Percentiles rank a stretch among this genome's conserved stretches.
These are phyloP conservation scores for Macaria notata DNA, from an alignment of 2,888 invertebrate genomes.

Conservation along the genomic window DNA sequence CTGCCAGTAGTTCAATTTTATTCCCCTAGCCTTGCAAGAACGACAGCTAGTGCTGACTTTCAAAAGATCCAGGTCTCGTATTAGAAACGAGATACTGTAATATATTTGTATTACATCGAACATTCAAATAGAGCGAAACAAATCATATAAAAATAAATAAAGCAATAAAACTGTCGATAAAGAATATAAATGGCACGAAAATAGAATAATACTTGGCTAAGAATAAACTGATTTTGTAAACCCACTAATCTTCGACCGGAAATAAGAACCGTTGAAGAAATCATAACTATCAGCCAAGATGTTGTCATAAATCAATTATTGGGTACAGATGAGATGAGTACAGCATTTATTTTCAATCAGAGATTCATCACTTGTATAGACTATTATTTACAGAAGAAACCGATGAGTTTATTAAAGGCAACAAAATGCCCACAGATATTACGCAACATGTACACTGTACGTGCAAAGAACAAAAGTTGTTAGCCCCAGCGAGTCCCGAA, in stretches of 20 bases:
- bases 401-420: too few species aligned
- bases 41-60: constrained; percentile 7
- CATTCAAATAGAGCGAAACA: constrained; percentile 23
- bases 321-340: constrained; percentile 7
- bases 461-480: constrained; percentile 25
- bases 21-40: constrained; percentile 15
- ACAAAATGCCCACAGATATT: too few species aligned
- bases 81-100: constrained; percentile 1
- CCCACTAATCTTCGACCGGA: constrained; percentile 27
- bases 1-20: constrained; percentile 26
- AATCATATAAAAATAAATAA: constrained; percentile 28
- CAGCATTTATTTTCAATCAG: too few species aligned
- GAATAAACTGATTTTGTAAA: constrained; percentile 25
- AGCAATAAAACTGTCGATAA: constrained; percentile 29
- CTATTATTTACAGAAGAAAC: too few species aligned
- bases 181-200: constrained; percentile 23
- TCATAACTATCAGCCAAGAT: constrained; percentile 25
- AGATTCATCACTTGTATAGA: too few species aligned
- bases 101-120: constrained; percentile 15
- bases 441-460: not conserved
- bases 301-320: constrained; percentile 24
- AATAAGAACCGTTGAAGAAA: constrained; percentile 27
- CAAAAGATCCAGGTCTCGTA: constrained; percentile 10
- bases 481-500: constrained; percentile 32
- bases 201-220: constrained; percentile 26